Percentiles rank a stretch among this genome's conserved stretches.
phyloP scores from a whole-genome alignment of 2,888 invertebrate species.

The Eupithecia inturbata region DNA sequence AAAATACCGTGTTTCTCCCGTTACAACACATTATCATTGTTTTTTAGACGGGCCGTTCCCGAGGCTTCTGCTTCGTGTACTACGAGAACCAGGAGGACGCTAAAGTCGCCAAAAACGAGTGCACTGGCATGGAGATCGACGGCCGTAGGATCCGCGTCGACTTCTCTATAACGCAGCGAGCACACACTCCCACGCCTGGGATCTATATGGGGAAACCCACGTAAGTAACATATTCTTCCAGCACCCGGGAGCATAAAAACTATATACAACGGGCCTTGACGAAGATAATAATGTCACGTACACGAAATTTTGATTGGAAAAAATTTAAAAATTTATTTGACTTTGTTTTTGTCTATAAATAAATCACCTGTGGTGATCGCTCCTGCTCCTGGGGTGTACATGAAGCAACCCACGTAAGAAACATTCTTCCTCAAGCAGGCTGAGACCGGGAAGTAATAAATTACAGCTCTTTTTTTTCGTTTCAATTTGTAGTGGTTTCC shows the following conservation, averaged over 20 bases:
- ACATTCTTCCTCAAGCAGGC: background rate
- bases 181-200: conserved; percentile 98
- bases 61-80: conserved; percentile 99
- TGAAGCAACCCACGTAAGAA: background rate
- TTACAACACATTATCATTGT: too few species aligned
- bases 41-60: conserved; percentile 96
- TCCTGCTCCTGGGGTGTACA: too few species aligned
- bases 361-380: too few species aligned
- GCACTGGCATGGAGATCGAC: conserved; percentile 97
- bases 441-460: too few species aligned
- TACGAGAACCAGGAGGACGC: conserved; percentile 95
- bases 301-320: too few species aligned
- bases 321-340: too few species aligned
- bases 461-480: too few species aligned
- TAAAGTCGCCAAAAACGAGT: conserved; percentile 96
- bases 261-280: too few species aligned
- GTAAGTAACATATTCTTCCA: conserved; percentile 72
- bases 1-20: too few species aligned
- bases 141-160: conserved; percentile 96
- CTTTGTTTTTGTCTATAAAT: too few species aligned
- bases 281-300: too few species aligned
- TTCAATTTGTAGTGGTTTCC: too few species aligned
- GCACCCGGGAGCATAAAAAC: background rate
- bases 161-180: conserved; percentile 97
- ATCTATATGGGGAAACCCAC: conserved; percentile 98